Evolutionary conservation across 1,140 invertebrate genomes (phyloP).

Genomic region (Drosophila biarmipes): DNA sequence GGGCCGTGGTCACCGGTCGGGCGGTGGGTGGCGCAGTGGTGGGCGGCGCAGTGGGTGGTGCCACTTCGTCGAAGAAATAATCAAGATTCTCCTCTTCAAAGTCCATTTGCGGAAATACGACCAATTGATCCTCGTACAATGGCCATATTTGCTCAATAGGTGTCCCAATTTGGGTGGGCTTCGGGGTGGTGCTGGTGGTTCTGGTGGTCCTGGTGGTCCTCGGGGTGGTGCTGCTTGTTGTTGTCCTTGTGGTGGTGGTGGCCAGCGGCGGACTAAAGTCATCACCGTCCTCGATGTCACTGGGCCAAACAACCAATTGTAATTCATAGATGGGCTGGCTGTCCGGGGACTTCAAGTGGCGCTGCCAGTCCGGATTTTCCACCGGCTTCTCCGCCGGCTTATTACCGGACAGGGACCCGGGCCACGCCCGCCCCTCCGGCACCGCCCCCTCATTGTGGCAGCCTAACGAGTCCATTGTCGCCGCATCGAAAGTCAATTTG

Average conservation of each 20-base stretch:
- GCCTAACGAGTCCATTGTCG: conserved; percentile 79
- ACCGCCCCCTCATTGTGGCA: conserved; percentile 43
- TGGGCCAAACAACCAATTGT: conserved; percentile 81
- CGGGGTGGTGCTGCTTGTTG: conserved; percentile 9
- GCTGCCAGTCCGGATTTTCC: conserved; percentile 34
- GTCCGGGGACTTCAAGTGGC: conserved; percentile 50
- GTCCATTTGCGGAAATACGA: conserved; percentile 80
- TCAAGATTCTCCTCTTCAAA: conserved; percentile 80
- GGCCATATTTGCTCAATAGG: conserved; percentile 42
- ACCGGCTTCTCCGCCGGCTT: conserved; percentile 35
- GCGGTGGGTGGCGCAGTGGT: conserved; percentile 21
- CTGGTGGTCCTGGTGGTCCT: not conserved
- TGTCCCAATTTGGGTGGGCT: conserved; percentile 22
- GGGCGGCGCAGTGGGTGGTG: conserved; percentile 9
- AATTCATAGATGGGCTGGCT: conserved; percentile 80
- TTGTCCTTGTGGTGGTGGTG: conserved; percentile 28
- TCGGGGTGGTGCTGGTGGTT: not conserved
- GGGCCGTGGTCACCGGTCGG: conserved; percentile 1
- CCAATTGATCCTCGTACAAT: conserved; percentile 80
- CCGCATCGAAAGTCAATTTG: conserved; percentile 77
- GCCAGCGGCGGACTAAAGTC: conserved; percentile 38
- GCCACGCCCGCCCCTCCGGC: not conserved
- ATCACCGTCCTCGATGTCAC: conserved; percentile 63
- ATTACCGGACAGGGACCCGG: conserved; percentile 29
- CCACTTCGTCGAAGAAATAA: conserved; percentile 69